A percentile compares a stretch with the other conserved stretches of the same genome.
These are phyloP conservation scores for Sthenelais limicola DNA, from an alignment of 2,888 invertebrate genomes.

Conservation along the genomic window DNA sequence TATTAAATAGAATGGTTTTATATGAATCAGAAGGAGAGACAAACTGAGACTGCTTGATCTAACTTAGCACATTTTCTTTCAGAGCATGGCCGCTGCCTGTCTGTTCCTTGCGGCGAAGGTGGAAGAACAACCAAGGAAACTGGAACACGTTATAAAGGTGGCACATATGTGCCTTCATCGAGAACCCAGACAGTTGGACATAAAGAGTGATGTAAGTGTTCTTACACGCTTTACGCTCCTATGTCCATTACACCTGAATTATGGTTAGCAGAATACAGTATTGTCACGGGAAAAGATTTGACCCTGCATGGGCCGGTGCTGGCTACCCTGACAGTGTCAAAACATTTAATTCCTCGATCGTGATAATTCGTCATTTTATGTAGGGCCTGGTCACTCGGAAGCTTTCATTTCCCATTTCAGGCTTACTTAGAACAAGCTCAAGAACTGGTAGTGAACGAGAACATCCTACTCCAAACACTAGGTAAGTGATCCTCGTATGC, in stretches of 20 bases:
- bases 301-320: background rate
- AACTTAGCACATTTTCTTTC: slow-evolving; percentile 45
- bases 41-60: no score
- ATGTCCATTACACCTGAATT: no score
- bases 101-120: slow-evolving; percentile 98
- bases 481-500: slow-evolving; percentile 73
- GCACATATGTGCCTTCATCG: slow-evolving; percentile 86
- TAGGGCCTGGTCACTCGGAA: no score
- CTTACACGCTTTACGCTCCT: no score
- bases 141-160: slow-evolving; percentile 96
- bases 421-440: slow-evolving; percentile 84
- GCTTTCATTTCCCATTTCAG: slow-evolving; percentile 72
- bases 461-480: slow-evolving; percentile 94
- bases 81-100: slow-evolving; percentile 92
- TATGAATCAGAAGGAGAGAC: no score
- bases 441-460: slow-evolving; percentile 96
- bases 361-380: no score
- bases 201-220: slow-evolving; percentile 80
- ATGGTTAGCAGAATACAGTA: no score
- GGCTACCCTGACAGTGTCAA: no score
- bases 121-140: slow-evolving; percentile 97
- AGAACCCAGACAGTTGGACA: slow-evolving; percentile 77
- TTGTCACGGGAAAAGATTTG: background rate
- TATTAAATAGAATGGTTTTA: no score
- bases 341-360: no score